A percentile compares a stretch with the other conserved stretches of the same genome.
phyloP scores from a whole-genome alignment of 2,797 vertebrate species.

The Manis pentadactyla region DNA sequence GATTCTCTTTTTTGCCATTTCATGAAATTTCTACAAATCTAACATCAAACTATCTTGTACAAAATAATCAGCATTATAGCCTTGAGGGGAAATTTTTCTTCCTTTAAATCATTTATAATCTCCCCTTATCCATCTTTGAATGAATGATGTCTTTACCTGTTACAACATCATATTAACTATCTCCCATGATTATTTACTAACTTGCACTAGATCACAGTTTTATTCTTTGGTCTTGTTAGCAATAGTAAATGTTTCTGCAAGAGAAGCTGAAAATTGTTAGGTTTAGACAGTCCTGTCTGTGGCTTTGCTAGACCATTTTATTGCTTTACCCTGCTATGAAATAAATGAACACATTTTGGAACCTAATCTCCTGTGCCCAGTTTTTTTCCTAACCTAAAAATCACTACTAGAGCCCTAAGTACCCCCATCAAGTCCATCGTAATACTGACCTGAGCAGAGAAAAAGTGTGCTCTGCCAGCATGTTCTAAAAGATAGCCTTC shows the following conservation, averaged over 20 bases:
- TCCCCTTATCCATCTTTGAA: neutral
- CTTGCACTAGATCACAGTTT: conserved; percentile 45
- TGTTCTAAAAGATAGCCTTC: conserved; percentile 38
- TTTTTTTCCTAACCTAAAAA: conserved; percentile 72
- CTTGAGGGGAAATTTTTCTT: conserved; percentile 52
- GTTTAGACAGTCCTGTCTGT: neutral
- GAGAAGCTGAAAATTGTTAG: conserved; percentile 16
- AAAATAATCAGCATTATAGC: conserved; percentile 57
- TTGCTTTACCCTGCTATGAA: neutral
- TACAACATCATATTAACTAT: conserved; percentile 68
- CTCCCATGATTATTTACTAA: conserved; percentile 57
- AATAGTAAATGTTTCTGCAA: neutral
- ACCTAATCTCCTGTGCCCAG: neutral
- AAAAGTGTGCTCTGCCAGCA: conserved; percentile 9
- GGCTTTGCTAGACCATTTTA: conserved; percentile 42
- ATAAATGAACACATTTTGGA: conserved; percentile 29
- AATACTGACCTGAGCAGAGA: conserved; percentile 13
- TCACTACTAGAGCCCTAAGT: conserved; percentile 14
- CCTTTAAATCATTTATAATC: neutral
- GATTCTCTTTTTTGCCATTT: conserved; percentile 18
- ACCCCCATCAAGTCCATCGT: conserved; percentile 44
- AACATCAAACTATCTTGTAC: neutral
- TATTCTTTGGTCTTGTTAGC: conserved; percentile 59
- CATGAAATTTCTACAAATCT: conserved; percentile 13
- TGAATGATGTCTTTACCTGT: conserved; percentile 4